These are phyloP conservation scores for Dissostichus mawsoni DNA, from an alignment of 2,113 vertebrate species.

Conservation along the genomic window DNA sequence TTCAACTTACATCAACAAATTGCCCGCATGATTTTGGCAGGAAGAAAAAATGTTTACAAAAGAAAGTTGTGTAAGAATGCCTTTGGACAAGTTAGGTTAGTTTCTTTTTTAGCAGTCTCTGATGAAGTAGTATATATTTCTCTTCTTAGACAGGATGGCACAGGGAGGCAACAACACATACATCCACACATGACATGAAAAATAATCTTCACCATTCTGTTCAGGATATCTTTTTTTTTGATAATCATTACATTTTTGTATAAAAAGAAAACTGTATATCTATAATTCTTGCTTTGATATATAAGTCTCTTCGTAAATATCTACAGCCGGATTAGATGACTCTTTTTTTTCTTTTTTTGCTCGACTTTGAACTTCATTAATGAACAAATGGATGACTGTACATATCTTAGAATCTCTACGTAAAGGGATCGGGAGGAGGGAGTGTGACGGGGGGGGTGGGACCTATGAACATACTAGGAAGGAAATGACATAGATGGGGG, in stretches of 20 bases:
- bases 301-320: slow-evolving; percentile 84
- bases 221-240: slow-evolving; percentile 78
- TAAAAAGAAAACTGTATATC: slow-evolving; percentile 84
- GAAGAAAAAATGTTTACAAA: slow-evolving; percentile 98
- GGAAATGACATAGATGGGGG: slow-evolving; percentile 95
- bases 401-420: slow-evolving; percentile 90
- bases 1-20: slow-evolving; percentile 99
- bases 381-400: slow-evolving; percentile 91
- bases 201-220: slow-evolving; percentile 93
- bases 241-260: slow-evolving; percentile 80
- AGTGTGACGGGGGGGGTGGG: slow-evolving; percentile 79
- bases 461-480: slow-evolving; percentile 96
- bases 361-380: slow-evolving; percentile 73
- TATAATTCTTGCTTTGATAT: slow-evolving; percentile 72
- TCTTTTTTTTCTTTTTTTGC: slow-evolving; percentile 50
- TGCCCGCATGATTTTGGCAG: slow-evolving; percentile 99
- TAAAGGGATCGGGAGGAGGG: slow-evolving; percentile 84
- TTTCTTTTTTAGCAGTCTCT: slow-evolving; percentile 88
- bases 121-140: slow-evolving; percentile 85
- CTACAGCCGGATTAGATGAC: slow-evolving; percentile 82
- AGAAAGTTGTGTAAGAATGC: slow-evolving; percentile 99
- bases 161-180: slow-evolving; percentile 98
- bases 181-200: slow-evolving; percentile 99
- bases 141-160: slow-evolving; percentile 92
- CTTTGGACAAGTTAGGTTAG: slow-evolving; percentile 95